Conservation (phyloP, 2,113 vertebrate genomes). For the Lanius collurio region DNA sequence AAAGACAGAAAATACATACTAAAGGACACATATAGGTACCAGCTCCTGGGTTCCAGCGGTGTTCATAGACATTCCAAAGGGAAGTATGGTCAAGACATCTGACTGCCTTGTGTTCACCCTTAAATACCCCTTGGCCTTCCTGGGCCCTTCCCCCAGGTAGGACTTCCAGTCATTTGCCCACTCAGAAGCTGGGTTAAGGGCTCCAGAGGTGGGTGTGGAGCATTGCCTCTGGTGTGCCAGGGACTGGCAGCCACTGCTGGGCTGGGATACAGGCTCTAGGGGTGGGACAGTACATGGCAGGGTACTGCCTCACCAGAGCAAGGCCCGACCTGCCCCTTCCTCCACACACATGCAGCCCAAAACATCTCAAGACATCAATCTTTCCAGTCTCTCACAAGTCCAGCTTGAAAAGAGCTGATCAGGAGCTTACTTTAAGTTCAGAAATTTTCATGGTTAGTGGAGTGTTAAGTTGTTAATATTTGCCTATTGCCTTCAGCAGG, state of each 20-base stretch:
- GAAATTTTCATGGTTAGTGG: background rate
- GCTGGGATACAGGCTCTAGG: background rate
- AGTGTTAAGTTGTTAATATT: background rate
- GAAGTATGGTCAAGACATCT: background rate
- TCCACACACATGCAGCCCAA: background rate
- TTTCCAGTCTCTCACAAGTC: background rate
- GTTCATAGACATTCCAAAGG: background rate
- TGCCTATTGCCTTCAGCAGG: background rate
- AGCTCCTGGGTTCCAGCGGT: background rate
- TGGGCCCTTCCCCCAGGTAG: background rate
- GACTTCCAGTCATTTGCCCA: background rate
- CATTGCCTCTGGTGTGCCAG: background rate
- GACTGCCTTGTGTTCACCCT: background rate
- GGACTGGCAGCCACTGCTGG: background rate
- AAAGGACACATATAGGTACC: background rate
- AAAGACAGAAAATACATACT: background rate
- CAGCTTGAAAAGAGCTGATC: background rate
- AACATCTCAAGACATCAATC: fast-evolving
- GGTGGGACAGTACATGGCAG: background rate
- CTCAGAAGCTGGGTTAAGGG: background rate
- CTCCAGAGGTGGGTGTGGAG: background rate
- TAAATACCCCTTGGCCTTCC: background rate
- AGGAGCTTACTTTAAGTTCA: background rate
- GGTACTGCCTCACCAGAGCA: background rate
- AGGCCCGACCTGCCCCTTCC: background rate